phyloP scores from a whole-genome alignment of 2,113 vertebrate genomes.

The Clinocottus analis region DNA sequence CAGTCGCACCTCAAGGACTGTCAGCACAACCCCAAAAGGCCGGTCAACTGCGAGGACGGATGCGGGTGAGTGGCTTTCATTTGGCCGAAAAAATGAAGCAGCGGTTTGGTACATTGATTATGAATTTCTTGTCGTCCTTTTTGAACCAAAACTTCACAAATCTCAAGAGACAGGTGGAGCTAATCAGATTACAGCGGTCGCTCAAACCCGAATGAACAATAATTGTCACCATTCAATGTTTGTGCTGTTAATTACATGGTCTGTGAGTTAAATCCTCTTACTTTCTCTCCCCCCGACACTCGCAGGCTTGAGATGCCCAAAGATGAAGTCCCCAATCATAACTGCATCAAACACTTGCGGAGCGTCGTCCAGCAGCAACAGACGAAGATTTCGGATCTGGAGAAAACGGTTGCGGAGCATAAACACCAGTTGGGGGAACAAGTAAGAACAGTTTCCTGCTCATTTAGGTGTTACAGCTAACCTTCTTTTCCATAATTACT shows the following conservation, averaged over 20 bases:
- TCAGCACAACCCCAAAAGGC: slow-evolving; percentile 97
- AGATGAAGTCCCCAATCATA: slow-evolving; percentile 95
- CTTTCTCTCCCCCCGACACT: neutral
- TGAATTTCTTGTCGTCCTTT: neutral
- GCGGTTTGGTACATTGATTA: too few relatives aligned
- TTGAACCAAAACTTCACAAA: neutral
- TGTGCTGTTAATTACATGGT: neutral
- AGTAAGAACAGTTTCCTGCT: slow-evolving; percentile 73
- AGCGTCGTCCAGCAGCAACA: slow-evolving; percentile 95
- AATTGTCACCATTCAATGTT: neutral
- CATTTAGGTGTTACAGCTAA: neutral
- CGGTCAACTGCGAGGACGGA: slow-evolving; percentile 95
- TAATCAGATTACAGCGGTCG: neutral
- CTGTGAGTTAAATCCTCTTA: neutral
- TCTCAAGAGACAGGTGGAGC: neutral
- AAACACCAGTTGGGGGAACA: slow-evolving; percentile 97
- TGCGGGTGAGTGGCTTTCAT: slow-evolving; percentile 87
- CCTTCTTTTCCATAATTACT: too few relatives aligned
- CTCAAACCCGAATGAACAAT: neutral
- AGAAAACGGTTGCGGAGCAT: slow-evolving; percentile 93
- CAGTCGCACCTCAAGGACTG: slow-evolving; percentile 97
- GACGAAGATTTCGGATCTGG: slow-evolving; percentile 93
- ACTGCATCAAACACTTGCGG: slow-evolving; percentile 95
- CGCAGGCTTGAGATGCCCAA: slow-evolving; percentile 97
- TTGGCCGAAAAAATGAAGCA: neutral